These are phyloP conservation scores for Plagodis dolabraria DNA, from an alignment of 2,888 invertebrate genomes.

Conservation along the genomic window DNA sequence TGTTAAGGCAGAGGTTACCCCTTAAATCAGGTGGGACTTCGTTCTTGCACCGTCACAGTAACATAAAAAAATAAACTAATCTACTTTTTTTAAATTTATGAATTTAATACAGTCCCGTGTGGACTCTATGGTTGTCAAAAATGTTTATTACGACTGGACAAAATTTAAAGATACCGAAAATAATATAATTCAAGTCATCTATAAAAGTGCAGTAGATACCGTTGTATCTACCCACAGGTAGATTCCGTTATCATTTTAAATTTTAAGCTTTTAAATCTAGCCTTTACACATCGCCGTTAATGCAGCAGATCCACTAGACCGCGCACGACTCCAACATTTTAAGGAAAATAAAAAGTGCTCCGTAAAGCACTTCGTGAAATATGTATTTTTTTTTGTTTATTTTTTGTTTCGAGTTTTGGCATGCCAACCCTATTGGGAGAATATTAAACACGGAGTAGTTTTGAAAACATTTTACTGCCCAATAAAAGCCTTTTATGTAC, in stretches of 20 bases:
- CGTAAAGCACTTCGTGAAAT: conserved; percentile 25
- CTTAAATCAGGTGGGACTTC: too few relatives aligned
- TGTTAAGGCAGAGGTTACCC: too few relatives aligned
- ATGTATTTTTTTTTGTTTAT: conserved; percentile 13
- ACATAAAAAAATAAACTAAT: too few relatives aligned
- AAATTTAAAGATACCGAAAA: too few relatives aligned
- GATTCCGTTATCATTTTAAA: neutral
- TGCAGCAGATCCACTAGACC: conserved; percentile 19
- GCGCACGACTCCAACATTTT: conserved; percentile 24
- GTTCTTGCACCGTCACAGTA: too few relatives aligned
- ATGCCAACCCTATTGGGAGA: conserved; percentile 12
- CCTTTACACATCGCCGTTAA: conserved; percentile 13
- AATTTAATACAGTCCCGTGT: too few relatives aligned
- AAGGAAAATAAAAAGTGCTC: conserved; percentile 32
- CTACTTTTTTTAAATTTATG: too few relatives aligned
- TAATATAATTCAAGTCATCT: too few relatives aligned
- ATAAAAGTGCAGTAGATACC: neutral
- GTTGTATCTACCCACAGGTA: conserved; percentile 2
- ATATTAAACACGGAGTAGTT: conserved; percentile 37
- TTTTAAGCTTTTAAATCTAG: neutral
- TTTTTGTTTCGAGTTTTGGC: conserved; percentile 25
- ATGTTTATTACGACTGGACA: too few relatives aligned
- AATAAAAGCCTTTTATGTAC: conserved; percentile 54
- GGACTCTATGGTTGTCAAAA: too few relatives aligned
- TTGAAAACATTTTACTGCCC: conserved; percentile 53